These are phyloP conservation scores for Blennius ocellaris DNA, from an alignment of 2,113 vertebrate genomes.

Conservation along the genomic window DNA sequence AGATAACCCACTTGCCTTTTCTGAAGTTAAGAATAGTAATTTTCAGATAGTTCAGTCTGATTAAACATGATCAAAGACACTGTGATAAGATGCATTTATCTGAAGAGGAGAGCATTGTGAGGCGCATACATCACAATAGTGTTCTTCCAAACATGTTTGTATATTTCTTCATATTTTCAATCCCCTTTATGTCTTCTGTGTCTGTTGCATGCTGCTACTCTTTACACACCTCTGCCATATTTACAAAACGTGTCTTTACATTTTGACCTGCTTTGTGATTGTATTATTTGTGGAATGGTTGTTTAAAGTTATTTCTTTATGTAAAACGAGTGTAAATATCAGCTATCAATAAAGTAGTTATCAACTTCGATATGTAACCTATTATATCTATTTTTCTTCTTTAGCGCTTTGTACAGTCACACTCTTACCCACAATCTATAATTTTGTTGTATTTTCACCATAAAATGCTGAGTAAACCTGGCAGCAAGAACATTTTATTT, in stretches of 20 bases:
- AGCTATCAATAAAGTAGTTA: neutral
- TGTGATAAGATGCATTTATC: neutral
- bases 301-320: conserved; percentile 6
- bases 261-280: neutral
- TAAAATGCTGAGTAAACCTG: neutral
- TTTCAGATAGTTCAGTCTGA: neutral
- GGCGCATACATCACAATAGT: no score
- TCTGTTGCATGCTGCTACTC: conserved; percentile 8
- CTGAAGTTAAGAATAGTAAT: no score
- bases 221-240: conserved; percentile 2
- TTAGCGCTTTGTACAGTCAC: no score
- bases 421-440: neutral
- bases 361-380: no score
- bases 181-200: neutral
- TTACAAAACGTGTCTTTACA: neutral
- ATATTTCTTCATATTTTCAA: no score
- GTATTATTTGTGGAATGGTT: conserved; percentile 12
- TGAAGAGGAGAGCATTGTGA: no score
- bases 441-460: conserved; percentile 1
- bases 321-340: conserved; percentile 20
- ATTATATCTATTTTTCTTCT: no score
- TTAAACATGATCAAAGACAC: neutral
- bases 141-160: no score
- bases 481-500: neutral
- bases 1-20: no score